phyloP scores from a whole-genome alignment of 2,888 invertebrate species.

The Aradus depressus region DNA sequence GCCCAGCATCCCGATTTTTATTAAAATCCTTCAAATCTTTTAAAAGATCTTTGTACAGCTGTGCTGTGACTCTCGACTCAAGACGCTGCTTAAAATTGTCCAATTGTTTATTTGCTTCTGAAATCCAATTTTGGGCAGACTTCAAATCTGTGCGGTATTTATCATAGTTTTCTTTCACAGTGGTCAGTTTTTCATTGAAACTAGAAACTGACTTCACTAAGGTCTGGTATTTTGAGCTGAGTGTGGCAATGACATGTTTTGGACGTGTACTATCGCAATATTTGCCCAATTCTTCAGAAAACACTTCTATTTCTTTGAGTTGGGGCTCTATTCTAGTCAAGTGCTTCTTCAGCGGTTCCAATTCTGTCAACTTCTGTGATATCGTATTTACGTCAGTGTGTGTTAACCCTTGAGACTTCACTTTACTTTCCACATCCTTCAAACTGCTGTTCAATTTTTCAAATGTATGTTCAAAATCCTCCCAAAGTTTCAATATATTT shows the following conservation, averaged over 20 bases:
- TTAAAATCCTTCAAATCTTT: conserved; percentile 62
- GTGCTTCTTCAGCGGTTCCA: conserved; percentile 49
- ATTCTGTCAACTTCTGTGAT: conserved; percentile 55
- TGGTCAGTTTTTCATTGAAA: conserved; percentile 59
- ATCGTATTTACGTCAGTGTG: conserved; percentile 58
- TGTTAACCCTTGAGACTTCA: conserved; percentile 59
- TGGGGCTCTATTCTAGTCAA: conserved; percentile 53
- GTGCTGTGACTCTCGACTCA: conserved; percentile 60
- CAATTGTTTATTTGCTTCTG: conserved; percentile 61
- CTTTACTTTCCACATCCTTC: conserved; percentile 61
- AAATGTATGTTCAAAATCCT: conserved; percentile 63
- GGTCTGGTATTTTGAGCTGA: conserved; percentile 63
- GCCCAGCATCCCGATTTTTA: conserved; percentile 67
- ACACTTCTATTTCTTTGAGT: conserved; percentile 52
- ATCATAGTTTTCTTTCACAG: conserved; percentile 56
- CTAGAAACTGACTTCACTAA: conserved; percentile 57
- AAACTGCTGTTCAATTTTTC: conserved; percentile 66
- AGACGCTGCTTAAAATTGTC: conserved; percentile 58
- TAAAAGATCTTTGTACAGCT: conserved; percentile 54
- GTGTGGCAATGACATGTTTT: conserved; percentile 65
- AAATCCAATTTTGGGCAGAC: conserved; percentile 68
- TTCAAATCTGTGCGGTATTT: conserved; percentile 53
- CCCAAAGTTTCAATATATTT: conserved; percentile 63
- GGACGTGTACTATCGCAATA: conserved; percentile 75
- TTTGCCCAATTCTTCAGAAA: conserved; percentile 60